Base-by-base conservation (phyloP, 2,797 vertebrate species). In the Periparus ater region DNA sequence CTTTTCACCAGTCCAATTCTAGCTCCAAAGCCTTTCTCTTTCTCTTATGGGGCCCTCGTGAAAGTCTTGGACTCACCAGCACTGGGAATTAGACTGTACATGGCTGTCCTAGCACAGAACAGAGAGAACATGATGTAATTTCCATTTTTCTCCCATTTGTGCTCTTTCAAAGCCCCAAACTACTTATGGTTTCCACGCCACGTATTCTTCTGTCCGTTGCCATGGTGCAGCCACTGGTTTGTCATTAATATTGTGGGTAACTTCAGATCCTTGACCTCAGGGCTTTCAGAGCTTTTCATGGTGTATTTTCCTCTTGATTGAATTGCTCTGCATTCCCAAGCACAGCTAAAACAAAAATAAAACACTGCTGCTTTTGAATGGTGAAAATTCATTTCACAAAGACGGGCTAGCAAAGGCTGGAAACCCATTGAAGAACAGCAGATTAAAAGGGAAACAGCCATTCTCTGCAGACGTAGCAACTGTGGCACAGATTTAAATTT, bases 241-340 rank as follows among this genome's bases (percentile, higher is more conserved):
- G 96, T 96, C 95, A 96, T 96, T 97, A 96, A 97, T 96, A 97
- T 95, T 96, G 95, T 97, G 97, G 96, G 96, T 97, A 97, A 97
- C 96, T 96, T 97, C 96, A 95, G 97, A 97, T 97, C 97, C 96
- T 97, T 97, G 96, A 97, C 95, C 95, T 96, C 90, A 25, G 87
- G 95, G 94, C 93, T 97, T 96, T 96, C 96, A 97, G 58, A 90
- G 93, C 96, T 96, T 97, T 97, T 97, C 94, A 97, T 85, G 92
- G 96, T 91, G 91, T 96, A 95, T 97, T 97, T 97, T 96, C 95
- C 95, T 96, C 97, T 96, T 89, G 96, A 97, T 96, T 97, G 97
- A 96, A 96, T 96, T 95, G 97, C 95, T 96, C 92, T 95, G 85
- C 95, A 97, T 97, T 97, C 96, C 94, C 96, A 96, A 97, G 96